These are phyloP conservation scores for Macrotus californicus DNA, from an alignment of 2,113 vertebrate genomes.

Conservation along the genomic window DNA sequence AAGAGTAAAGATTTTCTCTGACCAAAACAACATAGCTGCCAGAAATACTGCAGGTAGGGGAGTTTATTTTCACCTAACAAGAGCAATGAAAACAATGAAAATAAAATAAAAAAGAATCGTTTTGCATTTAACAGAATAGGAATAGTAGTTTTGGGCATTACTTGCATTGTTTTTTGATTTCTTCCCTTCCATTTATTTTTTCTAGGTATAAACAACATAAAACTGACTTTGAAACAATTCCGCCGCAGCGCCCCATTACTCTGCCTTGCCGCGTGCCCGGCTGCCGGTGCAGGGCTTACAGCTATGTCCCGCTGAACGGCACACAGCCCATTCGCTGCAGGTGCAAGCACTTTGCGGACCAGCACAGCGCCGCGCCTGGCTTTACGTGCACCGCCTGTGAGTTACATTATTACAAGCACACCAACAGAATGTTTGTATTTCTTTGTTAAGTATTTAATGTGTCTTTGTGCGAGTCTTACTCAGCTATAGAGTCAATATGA, in stretches of 20 bases:
- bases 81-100: not conserved
- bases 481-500: not conserved
- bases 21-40: not conserved
- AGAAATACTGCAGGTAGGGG: not conserved
- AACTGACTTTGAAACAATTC: constrained; percentile 87
- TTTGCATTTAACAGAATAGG: not conserved
- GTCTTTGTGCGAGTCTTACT: constrained; percentile 16
- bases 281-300: constrained; percentile 84
- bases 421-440: not conserved
- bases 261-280: constrained; percentile 82
- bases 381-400: constrained; percentile 86
- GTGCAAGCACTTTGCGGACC: constrained; percentile 88
- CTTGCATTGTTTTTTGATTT: not conserved
- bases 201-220: constrained; percentile 92
- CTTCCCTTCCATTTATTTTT: not conserved
- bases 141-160: not conserved
- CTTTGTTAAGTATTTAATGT: not conserved
- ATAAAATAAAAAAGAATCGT: not conserved
- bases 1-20: not conserved
- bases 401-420: constrained; percentile 50
- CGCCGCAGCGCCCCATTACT: constrained; percentile 80
- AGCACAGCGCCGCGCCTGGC: constrained; percentile 82
- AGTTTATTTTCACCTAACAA: not conserved
- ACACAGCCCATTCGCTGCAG: constrained; percentile 84
- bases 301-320: constrained; percentile 83